Percentiles rank a stretch among this genome's conserved stretches.
These are phyloP conservation scores for Diadema setosum DNA, from an alignment of 35 echinoderm and acorn worm genomes.

Conservation along the genomic window DNA sequence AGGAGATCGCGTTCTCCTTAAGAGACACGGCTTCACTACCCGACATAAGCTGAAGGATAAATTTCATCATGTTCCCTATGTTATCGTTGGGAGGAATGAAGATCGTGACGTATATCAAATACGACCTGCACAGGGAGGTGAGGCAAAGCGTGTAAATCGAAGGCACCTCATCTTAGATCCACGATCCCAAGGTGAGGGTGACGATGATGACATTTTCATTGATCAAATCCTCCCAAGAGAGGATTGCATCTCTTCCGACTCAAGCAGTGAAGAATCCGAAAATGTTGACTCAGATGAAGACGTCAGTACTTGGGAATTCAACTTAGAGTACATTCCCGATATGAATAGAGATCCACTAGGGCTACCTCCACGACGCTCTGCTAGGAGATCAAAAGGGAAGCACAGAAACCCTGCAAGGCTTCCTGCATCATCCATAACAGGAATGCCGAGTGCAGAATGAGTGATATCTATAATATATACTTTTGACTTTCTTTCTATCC, in stretches of 20 bases:
- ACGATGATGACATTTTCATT: not conserved
- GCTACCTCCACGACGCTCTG: no score
- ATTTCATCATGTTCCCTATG: not conserved
- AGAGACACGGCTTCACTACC: not conserved
- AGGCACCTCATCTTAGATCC: not conserved
- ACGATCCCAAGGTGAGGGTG: not conserved
- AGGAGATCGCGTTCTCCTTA: not conserved
- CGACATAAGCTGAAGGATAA: constrained; percentile 15
- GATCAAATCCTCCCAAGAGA: not conserved
- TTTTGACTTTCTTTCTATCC: no score
- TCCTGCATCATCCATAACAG: no score
- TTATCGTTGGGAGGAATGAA: not conserved
- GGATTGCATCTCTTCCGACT: not conserved
- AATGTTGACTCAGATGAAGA: not conserved
- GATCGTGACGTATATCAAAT: constrained; percentile 13
- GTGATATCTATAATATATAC: no score
- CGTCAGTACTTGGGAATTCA: no score
- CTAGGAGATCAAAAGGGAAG: no score
- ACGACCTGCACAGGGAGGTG: not conserved
- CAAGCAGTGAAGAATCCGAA: not conserved
- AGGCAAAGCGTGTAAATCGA: not conserved
- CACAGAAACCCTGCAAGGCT: no score
- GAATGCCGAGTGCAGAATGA: no score
- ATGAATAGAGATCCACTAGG: no score
- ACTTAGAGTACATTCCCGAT: no score